Conservation (phyloP, 2,113 vertebrate genomes). For the Engraulis encrasicolus region DNA sequence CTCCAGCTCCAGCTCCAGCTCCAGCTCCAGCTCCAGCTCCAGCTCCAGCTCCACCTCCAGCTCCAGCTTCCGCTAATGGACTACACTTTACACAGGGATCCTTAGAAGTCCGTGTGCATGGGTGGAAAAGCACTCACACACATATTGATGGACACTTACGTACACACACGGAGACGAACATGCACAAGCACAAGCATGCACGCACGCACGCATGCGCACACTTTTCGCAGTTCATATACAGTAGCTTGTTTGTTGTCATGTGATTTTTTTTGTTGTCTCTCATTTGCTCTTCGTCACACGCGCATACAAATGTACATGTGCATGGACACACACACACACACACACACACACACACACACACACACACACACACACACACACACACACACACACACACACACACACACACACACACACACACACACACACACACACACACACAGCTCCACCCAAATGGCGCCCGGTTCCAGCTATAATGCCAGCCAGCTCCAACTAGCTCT, state of each 20-base stretch:
- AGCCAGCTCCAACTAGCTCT: too few relatives aligned
- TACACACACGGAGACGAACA: not conserved
- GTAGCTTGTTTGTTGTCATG: too few relatives aligned
- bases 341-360: not conserved
- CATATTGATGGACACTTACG: not conserved
- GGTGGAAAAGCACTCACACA: not conserved
- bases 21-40: too few relatives aligned
- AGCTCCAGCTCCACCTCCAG: too few relatives aligned
- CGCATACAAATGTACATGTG: too few relatives aligned
- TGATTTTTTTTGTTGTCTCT: too few relatives aligned
- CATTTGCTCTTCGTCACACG: too few relatives aligned
- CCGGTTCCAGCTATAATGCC: slow-evolving; percentile 3
- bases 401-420: not conserved
- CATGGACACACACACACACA: not conserved
- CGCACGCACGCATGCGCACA: not conserved
- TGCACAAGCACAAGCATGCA: not conserved
- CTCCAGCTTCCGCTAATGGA: not conserved
- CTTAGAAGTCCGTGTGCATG: not conserved
- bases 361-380: not conserved
- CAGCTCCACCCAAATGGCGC: slow-evolving; percentile 1
- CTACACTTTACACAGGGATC: slow-evolving; percentile 50
- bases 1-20: too few relatives aligned
- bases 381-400: not conserved
- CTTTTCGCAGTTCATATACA: too few relatives aligned
- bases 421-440: not conserved